Conservation (phyloP, 2,113 vertebrate species). For the Strigops habroptila region DNA sequence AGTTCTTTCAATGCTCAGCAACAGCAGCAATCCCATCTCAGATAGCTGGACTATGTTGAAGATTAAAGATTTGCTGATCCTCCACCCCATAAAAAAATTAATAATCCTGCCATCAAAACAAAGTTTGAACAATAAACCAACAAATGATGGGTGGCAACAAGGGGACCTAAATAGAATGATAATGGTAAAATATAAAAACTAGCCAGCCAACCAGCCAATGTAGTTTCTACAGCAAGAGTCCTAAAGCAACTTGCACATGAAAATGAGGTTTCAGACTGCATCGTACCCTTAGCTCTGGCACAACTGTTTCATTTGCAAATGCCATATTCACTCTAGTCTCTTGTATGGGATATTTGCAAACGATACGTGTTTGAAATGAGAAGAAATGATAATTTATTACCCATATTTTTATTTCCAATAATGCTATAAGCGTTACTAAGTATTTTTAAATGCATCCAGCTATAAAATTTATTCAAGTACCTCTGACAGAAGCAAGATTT, state of each 20-base stretch:
- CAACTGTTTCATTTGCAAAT: neutral
- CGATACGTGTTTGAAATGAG: neutral
- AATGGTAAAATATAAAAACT: neutral
- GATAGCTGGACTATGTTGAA: neutral
- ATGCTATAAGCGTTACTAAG: neutral
- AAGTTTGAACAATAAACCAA: neutral
- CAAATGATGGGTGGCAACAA: neutral
- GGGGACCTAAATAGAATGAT: neutral
- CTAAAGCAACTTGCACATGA: neutral
- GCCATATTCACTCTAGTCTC: neutral
- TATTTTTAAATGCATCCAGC: neutral
- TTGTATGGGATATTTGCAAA: neutral
- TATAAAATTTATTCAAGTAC: neutral
- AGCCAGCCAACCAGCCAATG: neutral
- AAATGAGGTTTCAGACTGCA: neutral
- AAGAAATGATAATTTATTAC: neutral
- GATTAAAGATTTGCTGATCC: neutral
- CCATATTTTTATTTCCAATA: neutral
- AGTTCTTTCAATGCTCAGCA: neutral
- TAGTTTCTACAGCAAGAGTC: neutral
- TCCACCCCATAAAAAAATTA: neutral
- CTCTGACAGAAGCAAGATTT: neutral
- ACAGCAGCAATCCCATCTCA: neutral
- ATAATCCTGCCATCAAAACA: neutral
- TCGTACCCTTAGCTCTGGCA: neutral